Conservation (phyloP, 2,888 invertebrate genomes). For the Leucania comma region DNA sequence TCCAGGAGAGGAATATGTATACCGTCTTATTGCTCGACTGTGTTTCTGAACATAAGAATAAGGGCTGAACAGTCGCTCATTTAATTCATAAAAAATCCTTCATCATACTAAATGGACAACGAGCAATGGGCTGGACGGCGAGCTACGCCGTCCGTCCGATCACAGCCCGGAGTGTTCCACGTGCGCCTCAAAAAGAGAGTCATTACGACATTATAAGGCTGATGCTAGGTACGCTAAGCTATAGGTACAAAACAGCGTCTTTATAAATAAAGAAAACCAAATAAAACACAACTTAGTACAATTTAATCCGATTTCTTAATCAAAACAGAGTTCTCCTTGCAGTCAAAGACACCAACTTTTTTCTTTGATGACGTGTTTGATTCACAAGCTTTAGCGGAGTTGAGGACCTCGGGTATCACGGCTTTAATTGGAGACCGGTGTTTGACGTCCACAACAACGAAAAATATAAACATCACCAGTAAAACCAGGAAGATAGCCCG, state of each 20-base stretch:
- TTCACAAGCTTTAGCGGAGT: constrained; percentile 17
- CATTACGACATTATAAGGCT: no score
- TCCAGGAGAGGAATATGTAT: no score
- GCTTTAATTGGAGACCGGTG: constrained; percentile 13
- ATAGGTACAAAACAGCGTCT: background rate
- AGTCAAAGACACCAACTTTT: background rate
- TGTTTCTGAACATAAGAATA: no score
- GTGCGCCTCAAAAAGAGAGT: no score
- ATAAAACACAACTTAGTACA: constrained; percentile 10
- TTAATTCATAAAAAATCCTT: no score
- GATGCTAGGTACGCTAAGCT: no score
- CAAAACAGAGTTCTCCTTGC: constrained; percentile 34
- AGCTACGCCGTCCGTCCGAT: no score
- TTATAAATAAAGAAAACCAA: background rate
- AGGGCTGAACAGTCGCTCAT: no score
- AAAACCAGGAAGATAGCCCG: constrained; percentile 48
- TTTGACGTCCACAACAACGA: constrained; percentile 51
- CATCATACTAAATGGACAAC: no score
- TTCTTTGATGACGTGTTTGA: constrained; percentile 29
- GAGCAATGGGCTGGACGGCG: no score
- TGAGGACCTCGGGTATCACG: constrained; percentile 4
- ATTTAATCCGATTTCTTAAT: constrained; percentile 61
- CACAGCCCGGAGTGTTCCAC: no score
- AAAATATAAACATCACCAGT: constrained; percentile 53
- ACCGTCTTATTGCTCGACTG: no score